Evolutionary conservation across 2,888 invertebrate species (phyloP).

Genomic region (Andrena trimmerana): DNA sequence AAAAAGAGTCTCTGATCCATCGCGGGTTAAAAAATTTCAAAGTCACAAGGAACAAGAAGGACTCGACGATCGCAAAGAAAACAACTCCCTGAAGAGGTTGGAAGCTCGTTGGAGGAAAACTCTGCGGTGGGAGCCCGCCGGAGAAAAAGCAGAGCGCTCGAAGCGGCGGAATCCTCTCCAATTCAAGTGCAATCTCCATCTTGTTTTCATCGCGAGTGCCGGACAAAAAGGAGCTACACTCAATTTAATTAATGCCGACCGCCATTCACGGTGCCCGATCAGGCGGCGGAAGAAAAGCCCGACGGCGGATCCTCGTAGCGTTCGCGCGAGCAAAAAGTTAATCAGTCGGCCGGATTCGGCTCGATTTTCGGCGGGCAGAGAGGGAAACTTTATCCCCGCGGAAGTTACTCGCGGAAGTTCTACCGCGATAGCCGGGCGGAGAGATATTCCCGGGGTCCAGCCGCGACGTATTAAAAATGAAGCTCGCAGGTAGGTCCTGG

Average conservation of each 20-base stretch:
- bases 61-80: neutral
- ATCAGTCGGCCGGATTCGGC: neutral
- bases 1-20: neutral
- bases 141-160: neutral
- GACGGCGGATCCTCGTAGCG: neutral
- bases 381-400: neutral
- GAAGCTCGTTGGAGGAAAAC: neutral
- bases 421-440: neutral
- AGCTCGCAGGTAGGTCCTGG: constrained; percentile 1
- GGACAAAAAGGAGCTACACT: neutral
- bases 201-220: neutral
- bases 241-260: constrained; percentile 24
- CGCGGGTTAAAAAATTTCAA: neutral
- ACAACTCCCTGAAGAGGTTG: neutral
- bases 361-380: neutral
- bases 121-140: neutral
- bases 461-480: constrained; percentile 48
- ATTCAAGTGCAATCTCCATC: constrained; percentile 16
- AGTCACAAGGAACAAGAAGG: constrained; percentile 10
- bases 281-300: neutral
- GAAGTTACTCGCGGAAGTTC: constrained; percentile 5
- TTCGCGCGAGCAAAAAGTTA: constrained; percentile 19
- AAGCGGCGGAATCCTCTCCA: constrained; percentile 8
- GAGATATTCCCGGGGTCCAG: constrained; percentile 18
- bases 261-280: constrained; percentile 11